A percentile compares a stretch with the other conserved stretches of the same genome.
phyloP scores from a whole-genome alignment of 2,888 invertebrate species.

The Apodemia mormo region DNA sequence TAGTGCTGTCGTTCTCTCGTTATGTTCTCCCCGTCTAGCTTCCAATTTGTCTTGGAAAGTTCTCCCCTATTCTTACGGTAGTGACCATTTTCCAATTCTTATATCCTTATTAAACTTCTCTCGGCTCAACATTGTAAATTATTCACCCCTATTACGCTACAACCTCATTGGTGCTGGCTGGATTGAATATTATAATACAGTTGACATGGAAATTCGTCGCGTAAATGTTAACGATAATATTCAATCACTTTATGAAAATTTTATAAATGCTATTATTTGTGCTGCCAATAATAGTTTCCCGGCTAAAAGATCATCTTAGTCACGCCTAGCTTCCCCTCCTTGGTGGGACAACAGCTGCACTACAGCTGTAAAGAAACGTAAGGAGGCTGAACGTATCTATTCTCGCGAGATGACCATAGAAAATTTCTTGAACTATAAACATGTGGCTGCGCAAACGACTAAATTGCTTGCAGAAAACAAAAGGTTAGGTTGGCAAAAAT shows the following conservation, averaged over 20 bases:
- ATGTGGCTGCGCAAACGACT: not conserved
- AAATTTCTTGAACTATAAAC: not conserved
- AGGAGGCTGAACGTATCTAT: not conserved
- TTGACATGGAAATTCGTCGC: no score
- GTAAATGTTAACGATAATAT: no score
- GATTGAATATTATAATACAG: no score
- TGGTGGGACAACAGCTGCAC: not conserved
- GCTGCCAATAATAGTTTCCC: not conserved
- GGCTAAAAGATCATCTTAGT: not conserved
- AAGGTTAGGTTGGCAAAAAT: not conserved
- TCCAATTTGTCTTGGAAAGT: no score
- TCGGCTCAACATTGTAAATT: no score
- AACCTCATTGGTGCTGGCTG: no score
- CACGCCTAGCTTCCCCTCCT: not conserved
- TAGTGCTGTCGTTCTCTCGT: no score
- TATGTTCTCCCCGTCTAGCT: no score
- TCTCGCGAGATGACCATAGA: not conserved
- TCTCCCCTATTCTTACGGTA: slow-evolving; percentile 26
- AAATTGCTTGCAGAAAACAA: not conserved
- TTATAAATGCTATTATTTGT: not conserved
- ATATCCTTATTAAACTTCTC: not conserved
- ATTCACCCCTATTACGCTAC: no score
- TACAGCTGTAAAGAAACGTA: not conserved
- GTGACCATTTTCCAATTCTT: slow-evolving; percentile 37
- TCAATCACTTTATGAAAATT: no score